Conservation (phyloP, 1,140 invertebrate species). For the Danaus melanippus region DNA sequence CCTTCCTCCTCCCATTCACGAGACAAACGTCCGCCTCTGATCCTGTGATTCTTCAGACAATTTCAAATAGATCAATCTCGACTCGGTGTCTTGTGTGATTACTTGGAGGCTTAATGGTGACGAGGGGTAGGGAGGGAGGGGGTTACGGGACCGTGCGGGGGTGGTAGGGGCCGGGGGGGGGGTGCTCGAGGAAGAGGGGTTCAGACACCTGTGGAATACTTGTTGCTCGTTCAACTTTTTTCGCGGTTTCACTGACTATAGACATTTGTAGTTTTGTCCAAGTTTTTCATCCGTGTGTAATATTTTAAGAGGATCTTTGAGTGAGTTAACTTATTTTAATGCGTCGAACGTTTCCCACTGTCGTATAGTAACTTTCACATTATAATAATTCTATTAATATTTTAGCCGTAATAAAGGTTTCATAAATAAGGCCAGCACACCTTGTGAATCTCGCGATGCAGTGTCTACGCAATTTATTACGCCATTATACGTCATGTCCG, state of each 20-base stretch:
- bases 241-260: constrained; percentile 1
- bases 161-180: constrained; percentile 3
- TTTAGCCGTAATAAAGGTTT: background rate
- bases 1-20: constrained; percentile 1
- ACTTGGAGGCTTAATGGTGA: constrained; percentile 14
- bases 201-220: constrained; percentile 23
- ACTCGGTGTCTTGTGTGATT: constrained; percentile 25
- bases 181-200: constrained; percentile 6
- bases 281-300: too few relatives aligned
- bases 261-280: too few relatives aligned
- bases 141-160: constrained; percentile 19
- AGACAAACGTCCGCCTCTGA: constrained; percentile 14
- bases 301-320: too few relatives aligned
- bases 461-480: constrained; percentile 29
- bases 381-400: constrained; percentile 1
- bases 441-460: constrained; percentile 16
- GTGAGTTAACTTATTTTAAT: too few relatives aligned
- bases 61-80: constrained; percentile 30
- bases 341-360: background rate
- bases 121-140: constrained; percentile 6
- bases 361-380: background rate
- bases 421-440: background rate
- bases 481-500: constrained; percentile 23
- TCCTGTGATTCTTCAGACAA: constrained; percentile 7
- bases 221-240: constrained; percentile 10